Evolutionary conservation across 1,140 invertebrate genomes (phyloP).

Genomic region (Chlorops oryzae): DNA sequence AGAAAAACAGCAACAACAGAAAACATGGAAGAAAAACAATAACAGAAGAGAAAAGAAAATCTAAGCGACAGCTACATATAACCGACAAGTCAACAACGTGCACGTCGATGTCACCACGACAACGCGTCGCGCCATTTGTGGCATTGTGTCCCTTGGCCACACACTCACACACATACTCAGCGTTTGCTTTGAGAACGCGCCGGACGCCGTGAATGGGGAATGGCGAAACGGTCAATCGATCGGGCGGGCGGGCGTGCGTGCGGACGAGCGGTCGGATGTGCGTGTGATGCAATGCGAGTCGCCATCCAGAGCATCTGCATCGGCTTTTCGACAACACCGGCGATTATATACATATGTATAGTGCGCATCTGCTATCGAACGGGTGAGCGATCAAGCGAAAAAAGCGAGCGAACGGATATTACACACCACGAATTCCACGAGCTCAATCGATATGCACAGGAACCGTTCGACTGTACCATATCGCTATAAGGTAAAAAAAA

Average conservation of each 20-base stretch:
- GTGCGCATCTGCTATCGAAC: conserved; percentile 5
- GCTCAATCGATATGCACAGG: conserved; percentile 38
- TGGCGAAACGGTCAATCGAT: too few relatives aligned
- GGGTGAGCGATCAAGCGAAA: background rate
- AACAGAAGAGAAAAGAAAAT: too few relatives aligned
- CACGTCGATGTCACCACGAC: too few relatives aligned
- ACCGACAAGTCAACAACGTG: too few relatives aligned
- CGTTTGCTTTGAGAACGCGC: too few relatives aligned
- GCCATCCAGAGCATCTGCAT: background rate
- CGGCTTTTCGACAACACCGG: background rate
- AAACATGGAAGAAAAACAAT: too few relatives aligned
- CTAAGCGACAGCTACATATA: too few relatives aligned
- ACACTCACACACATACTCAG: too few relatives aligned
- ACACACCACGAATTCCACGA: conserved; percentile 7
- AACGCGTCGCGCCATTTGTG: too few relatives aligned
- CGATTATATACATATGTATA: background rate
- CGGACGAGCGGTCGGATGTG: background rate
- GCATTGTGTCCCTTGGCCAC: too few relatives aligned
- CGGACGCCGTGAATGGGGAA: too few relatives aligned
- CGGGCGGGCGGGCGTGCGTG: background rate
- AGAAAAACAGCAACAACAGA: too few relatives aligned
- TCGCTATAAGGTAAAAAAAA: conserved; percentile 38
- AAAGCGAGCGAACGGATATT: background rate
- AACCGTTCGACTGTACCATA: conserved; percentile 40
- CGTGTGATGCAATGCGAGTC: conserved; percentile 2